These are phyloP conservation scores for Xiphorhynchus elegans DNA, from an alignment of 2,113 vertebrate genomes.

Conservation along the genomic window DNA sequence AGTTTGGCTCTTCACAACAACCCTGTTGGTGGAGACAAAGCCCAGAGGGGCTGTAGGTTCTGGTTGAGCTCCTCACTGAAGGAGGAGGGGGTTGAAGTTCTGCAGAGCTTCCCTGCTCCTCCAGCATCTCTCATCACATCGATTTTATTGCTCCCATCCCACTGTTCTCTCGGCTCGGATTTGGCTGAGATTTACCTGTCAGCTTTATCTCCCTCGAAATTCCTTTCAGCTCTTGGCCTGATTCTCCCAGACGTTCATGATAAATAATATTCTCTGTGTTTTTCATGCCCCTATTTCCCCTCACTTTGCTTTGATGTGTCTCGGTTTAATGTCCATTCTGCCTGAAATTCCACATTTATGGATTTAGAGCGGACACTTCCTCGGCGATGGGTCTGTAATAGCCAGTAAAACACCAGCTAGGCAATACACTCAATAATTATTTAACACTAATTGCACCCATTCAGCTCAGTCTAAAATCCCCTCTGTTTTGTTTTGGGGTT, in stretches of 20 bases:
- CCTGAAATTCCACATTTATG: background rate
- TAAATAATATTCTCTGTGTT: constrained; percentile 6
- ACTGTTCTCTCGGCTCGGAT: constrained; percentile 1
- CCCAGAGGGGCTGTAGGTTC: background rate
- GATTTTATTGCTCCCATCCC: background rate
- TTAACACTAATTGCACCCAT: background rate
- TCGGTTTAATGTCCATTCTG: background rate
- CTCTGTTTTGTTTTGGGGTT: background rate
- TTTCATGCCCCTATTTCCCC: background rate
- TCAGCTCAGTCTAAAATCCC: background rate
- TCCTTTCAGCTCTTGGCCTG: background rate
- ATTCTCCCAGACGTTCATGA: background rate
- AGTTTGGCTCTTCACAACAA: background rate
- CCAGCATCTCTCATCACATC: constrained; percentile 32
- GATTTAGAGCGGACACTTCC: background rate
- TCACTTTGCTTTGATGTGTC: background rate
- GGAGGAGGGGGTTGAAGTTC: background rate
- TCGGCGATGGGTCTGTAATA: background rate
- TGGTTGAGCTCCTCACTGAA: background rate
- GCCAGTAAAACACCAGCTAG: background rate
- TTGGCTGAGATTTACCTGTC: constrained; percentile 35
- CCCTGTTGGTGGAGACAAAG: background rate
- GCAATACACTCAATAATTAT: background rate
- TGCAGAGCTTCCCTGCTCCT: constrained; percentile 19
- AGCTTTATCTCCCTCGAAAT: constrained; percentile 36